Evolutionary conservation across 2,888 invertebrate genomes (phyloP), one percentile per base, ranked within the genome.

Genomic region (Andricus curvator): DNA sequence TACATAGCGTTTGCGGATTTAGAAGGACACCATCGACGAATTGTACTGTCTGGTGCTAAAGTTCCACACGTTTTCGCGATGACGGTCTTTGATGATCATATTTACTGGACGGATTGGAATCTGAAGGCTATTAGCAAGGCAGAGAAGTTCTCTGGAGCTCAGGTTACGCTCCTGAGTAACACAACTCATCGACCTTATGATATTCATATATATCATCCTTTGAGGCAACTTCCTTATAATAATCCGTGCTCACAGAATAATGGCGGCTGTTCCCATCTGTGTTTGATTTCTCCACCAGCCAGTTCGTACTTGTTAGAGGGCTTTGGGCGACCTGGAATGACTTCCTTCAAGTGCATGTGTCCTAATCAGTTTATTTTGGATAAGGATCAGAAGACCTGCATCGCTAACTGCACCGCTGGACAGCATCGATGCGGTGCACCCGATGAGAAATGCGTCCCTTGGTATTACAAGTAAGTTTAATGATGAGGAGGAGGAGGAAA

Each of bases 71-170:
- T 99, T 0, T 99, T 99, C 89, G 99, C 99, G 0, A 94, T 99
- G 67, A 96, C 97, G 15, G 94, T 99, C 0, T 99, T 99, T 91
- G 99, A 99, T 89, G 98, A 99, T 88, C 96, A 95, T 87, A 94
- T 97, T 29, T 99, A 96, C 93, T 99, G 99, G 99, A 98, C 99
- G 0, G 99, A 99, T 92, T 99, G 99, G 99, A 99, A 99, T 92
- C 93, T 98, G 77, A 98, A 98, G 92, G 97, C 97, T 0, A 97
- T 99, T 78, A 96, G 96, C 85, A 95, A 96, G 87, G 98, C 99
- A 0, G 96, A 98, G 89, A 99, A 99, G 92, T 98, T 97, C 92
- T 97, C 97, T 0, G 97, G 97, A 41, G 95, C 95, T 85, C 95
- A 97, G 86, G 93, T 97, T 78, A 95, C 94, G 77, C 93, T 96